These are phyloP conservation scores for Myripristis jacobus DNA, from an alignment of 2,797 vertebrate species.

Conservation along the genomic window DNA sequence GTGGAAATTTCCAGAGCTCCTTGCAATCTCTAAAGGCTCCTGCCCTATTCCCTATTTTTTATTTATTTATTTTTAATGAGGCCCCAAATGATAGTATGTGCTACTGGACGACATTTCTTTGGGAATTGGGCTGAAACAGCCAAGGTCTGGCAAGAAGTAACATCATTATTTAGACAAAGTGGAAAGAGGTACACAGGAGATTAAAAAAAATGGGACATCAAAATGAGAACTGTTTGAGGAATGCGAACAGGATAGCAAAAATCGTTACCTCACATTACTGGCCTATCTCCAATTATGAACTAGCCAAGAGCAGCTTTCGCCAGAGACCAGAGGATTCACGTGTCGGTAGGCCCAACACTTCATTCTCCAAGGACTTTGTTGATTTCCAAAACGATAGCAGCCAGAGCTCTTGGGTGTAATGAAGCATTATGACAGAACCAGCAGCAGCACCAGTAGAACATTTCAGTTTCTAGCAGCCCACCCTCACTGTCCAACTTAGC, in stretches of 20 bases:
- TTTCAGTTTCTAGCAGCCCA: conserved; percentile 33
- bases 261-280: conserved; percentile 92
- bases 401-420: conserved; percentile 88
- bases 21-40: conserved; percentile 7
- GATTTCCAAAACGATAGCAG: conserved; percentile 84
- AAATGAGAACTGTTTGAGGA: conserved; percentile 86
- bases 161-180: conserved; percentile 27
- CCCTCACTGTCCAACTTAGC: conserved; percentile 19
- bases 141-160: conserved; percentile 19
- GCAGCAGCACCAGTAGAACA: conserved; percentile 37
- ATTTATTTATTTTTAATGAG: conserved; percentile 13
- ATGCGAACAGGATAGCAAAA: conserved; percentile 91
- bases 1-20: conserved; percentile 10
- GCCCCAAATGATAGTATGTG: conserved; percentile 17
- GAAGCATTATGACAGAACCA: conserved; percentile 79
- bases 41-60: no score
- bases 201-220: conserved; percentile 70
- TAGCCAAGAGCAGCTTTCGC: conserved; percentile 92
- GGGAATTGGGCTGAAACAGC: conserved; percentile 9
- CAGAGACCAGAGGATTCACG: conserved; percentile 82
- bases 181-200: conserved; percentile 48
- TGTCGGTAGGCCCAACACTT: conserved; percentile 90
- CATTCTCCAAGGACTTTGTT: conserved; percentile 90
- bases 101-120: conserved; percentile 32
- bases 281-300: conserved; percentile 91